Evolutionary conservation across 2,113 vertebrate genomes (phyloP), one percentile per base, ranked within the genome.

Genomic region (Platichthys stellatus): DNA sequence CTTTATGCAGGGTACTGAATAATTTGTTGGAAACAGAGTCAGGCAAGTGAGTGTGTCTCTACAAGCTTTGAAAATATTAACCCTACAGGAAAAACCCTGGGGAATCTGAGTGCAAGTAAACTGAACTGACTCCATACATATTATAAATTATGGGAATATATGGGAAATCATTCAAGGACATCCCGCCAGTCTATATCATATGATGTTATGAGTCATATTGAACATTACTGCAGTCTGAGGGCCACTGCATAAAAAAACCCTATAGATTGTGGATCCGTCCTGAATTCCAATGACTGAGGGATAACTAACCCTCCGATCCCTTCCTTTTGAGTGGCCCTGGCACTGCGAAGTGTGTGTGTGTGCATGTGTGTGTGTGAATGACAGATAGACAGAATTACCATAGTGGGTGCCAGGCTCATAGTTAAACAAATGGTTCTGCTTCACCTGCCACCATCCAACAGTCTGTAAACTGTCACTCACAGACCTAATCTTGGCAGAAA

Each of bases 401-500:
- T 40, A 40, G 45, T 47, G 13, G 45, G 45, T 47, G 13, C 45
- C 45, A 47, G 15, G 45, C 15, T 49, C 4, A 49, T 49, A 15
- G 45, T 49, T 49, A 49, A 49, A 49, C 45, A 49, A 5, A 17
- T 49, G 45, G 45, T 6, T 18, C 45, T 49, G 45, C 45, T 49
- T 49, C 67, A 85, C 69, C 74, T 69, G 69, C 78, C 80, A 58
- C 63, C 60, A 57, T 45, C 62, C 18, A 74, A 69, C 67, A 68
- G 45, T 69, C 47, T 61, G 35, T 24, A 63, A 28, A 43, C 18
- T 8, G 58, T 28, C 69, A 23, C 66, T 63, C 56, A 38, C 35
- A 43, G 40, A 40, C 38, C 38, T 12, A 40, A 12, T 40, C 9
- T 40, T 12, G 38, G 38, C 11, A 40, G 38, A 40, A 40, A 11